Evolutionary conservation across 2,113 vertebrate genomes (phyloP).

Genomic region (Cranoglanis bouderius): DNA sequence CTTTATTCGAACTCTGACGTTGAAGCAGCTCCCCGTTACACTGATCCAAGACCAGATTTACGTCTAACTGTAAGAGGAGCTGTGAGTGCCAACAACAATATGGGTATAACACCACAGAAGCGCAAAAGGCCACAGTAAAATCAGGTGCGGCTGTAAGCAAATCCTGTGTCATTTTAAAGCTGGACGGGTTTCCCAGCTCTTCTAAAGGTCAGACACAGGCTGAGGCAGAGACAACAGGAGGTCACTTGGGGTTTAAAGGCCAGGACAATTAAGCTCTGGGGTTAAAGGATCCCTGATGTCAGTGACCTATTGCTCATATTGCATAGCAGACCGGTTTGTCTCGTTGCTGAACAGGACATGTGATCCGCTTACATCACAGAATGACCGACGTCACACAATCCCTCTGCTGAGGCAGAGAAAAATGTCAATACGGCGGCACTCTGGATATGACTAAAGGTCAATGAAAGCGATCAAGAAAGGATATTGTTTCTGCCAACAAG

Average conservation of each 20-base stretch:
- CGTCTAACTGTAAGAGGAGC: not conserved
- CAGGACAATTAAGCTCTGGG: not conserved
- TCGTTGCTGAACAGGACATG: not conserved
- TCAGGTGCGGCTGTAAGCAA: not conserved
- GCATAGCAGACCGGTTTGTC: not conserved
- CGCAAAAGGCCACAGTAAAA: not conserved
- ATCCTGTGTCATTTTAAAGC: not conserved
- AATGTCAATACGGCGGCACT: not conserved
- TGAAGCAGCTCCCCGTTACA: not conserved
- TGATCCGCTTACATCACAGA: slow-evolving; percentile 4
- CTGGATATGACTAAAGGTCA: not conserved
- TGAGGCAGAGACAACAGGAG: not conserved
- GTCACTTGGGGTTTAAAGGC: slow-evolving; percentile 7
- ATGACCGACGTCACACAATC: not conserved
- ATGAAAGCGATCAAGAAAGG: not conserved
- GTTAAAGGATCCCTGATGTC: slow-evolving; percentile 1
- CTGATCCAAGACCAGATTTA: not conserved
- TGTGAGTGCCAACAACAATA: not conserved
- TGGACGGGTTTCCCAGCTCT: not conserved
- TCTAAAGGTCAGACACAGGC: not conserved
- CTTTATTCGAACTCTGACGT: not conserved
- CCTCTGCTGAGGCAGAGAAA: not conserved
- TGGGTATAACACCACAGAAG: not conserved
- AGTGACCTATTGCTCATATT: not conserved
- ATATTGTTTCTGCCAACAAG: not conserved